Base-by-base conservation (phyloP, 2,113 vertebrate species). In the Labeo catla region DNA sequence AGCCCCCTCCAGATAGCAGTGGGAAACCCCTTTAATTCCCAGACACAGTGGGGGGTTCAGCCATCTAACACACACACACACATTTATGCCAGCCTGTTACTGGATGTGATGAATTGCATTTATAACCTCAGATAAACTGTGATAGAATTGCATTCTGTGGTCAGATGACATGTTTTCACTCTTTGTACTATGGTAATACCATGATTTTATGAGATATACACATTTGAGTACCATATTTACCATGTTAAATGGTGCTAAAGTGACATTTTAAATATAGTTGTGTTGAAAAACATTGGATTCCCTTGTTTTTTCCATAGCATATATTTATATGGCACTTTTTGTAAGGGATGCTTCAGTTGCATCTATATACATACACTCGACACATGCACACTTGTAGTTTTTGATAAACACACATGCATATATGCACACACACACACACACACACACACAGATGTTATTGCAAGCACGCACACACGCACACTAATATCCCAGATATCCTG, bases 21-120 rank as follows among this genome's bases (percentile, higher is more conserved):
- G 45, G 85, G 79, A 86, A 86, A 82, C 85, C 85, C 85, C 85
- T 65, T 52, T 86, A 76, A 76, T 86, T 74, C 70, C 77, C 79
- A 83, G 34, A 83, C 36, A 13, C 50, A 83, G 81, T 50, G 1
- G 81, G 81, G 80, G 81, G 52, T 39, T 54, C 28, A 59, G 47
- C 66, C 68, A 1, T 72, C 66, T 72, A 4, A 65, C 70, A 82
- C 81, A 52, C 52, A 52, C 73, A 70, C 66, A 70, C 68, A 65
- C 63, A 68, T 15, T 4, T 47, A 52, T 8, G 34, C 77, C 54
- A 52, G 63, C 50, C 23, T 82, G 63, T 82, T 68, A 70, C 63
- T 82, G 47, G 63, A 52, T 76, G 63, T 81, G 43, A n/a, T 73
- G 34, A 39, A 43, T 50, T 57, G 34, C 8, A 39, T 34, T 68